phyloP scores from a whole-genome alignment of 2,113 vertebrate genomes.

The Proteles cristata region DNA sequence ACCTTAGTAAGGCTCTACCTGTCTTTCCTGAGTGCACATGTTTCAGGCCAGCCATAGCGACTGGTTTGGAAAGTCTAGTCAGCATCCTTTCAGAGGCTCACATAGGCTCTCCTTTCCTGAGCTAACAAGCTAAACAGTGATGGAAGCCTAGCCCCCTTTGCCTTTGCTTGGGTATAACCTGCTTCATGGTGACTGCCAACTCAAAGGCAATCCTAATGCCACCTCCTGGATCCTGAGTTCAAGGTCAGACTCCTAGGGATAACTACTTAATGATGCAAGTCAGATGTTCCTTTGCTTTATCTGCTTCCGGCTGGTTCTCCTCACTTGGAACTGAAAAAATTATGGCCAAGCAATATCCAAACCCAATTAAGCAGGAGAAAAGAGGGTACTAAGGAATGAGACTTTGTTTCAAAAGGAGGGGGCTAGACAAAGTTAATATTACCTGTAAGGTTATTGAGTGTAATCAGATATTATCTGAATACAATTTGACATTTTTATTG shows the following conservation, averaged over 20 bases:
- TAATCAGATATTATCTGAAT: neutral
- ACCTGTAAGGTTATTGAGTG: neutral
- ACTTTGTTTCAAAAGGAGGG: neutral
- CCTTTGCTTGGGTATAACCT: neutral
- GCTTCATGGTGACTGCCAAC: neutral
- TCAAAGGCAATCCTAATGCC: neutral
- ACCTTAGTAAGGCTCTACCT: neutral
- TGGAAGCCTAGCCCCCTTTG: neutral
- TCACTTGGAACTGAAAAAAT: neutral
- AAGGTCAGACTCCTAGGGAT: neutral
- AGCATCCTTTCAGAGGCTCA: neutral
- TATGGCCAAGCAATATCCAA: neutral
- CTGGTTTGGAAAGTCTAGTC: neutral
- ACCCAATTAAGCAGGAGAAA: neutral
- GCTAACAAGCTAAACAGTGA: neutral
- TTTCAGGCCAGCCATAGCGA: neutral
- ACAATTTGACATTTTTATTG: neutral
- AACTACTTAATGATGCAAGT: neutral
- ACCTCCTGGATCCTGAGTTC: neutral
- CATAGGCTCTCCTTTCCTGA: neutral
- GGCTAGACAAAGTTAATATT: neutral
- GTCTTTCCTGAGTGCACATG: accelerated
- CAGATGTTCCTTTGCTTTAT: neutral
- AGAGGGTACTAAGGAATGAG: neutral
- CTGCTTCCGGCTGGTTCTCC: neutral